Conservation (phyloP, 2,888 invertebrate genomes). For the Microctonus hyperodae region DNA sequence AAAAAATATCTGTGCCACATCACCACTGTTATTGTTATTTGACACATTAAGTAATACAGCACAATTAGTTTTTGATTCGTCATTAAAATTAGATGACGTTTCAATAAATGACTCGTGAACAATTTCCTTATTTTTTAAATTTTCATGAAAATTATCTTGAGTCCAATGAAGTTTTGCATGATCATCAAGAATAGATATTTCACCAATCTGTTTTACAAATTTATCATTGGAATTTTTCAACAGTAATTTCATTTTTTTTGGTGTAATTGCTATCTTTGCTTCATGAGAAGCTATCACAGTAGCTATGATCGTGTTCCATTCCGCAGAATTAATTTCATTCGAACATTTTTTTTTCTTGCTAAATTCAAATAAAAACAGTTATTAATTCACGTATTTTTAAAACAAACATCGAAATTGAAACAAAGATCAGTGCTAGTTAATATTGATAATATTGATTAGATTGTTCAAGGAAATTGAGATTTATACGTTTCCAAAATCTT, state of each 20-base stretch:
- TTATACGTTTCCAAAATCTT: not conserved
- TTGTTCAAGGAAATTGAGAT: not conserved
- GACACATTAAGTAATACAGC: slow-evolving; percentile 47
- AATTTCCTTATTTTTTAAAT: slow-evolving; percentile 28
- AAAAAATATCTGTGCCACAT: slow-evolving; percentile 46
- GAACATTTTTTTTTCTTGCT: slow-evolving; percentile 57
- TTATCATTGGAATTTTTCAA: slow-evolving; percentile 43
- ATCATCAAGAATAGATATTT: slow-evolving; percentile 43
- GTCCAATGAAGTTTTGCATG: slow-evolving; percentile 49
- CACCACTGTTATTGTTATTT: slow-evolving; percentile 46
- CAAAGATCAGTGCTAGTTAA: too few species aligned
- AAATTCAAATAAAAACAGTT: not conserved
- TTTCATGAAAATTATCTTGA: slow-evolving; percentile 37
- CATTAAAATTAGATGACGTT: slow-evolving; percentile 43
- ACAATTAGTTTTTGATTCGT: slow-evolving; percentile 42
- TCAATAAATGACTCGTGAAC: slow-evolving; percentile 15
- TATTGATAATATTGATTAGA: too few species aligned
- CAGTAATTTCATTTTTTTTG: slow-evolving; percentile 44
- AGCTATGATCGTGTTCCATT: slow-evolving; percentile 55
- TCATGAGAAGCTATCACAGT: slow-evolving; percentile 44
- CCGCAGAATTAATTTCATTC: slow-evolving; percentile 47
- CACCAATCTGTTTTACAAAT: slow-evolving; percentile 48
- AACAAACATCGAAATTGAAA: too few species aligned
- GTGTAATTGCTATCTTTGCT: slow-evolving; percentile 37
- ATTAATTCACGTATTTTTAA: too few species aligned